Evolutionary conservation across 2,797 vertebrate species (phyloP).

Genomic region (Tokudaia tokunoshimensis): DNA sequence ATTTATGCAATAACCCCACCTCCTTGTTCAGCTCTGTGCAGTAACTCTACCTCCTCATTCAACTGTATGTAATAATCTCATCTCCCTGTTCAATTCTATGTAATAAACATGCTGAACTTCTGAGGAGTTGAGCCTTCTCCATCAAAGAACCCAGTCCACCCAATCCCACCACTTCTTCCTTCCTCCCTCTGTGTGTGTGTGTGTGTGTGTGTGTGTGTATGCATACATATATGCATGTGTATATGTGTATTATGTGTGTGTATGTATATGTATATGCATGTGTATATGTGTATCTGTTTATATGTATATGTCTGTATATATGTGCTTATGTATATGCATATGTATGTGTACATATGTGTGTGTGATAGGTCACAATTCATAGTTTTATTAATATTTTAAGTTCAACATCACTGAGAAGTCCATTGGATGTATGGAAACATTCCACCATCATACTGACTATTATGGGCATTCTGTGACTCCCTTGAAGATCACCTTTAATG

Average conservation of each 20-base stretch:
- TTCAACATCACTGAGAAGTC: not conserved
- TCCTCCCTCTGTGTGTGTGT: not conserved
- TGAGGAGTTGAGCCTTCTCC: not conserved
- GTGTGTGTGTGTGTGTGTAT: not conserved
- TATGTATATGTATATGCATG: not conserved
- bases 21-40: not conserved
- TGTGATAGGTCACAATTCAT: not conserved
- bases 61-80: not conserved
- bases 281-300: not conserved
- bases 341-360: not conserved
- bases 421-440: no score
- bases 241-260: not conserved
- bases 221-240: not conserved
- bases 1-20: not conserved
- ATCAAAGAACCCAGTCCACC: not conserved
- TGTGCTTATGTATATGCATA: not conserved
- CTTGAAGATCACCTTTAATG: not conserved
- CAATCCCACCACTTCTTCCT: not conserved
- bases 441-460: accelerated
- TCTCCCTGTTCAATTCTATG: not conserved
- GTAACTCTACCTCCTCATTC: no score
- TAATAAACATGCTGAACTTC: not conserved
- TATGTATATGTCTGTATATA: not conserved
- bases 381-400: not conserved
- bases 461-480: accelerated